Percentiles rank a stretch among this genome's conserved stretches.
Evolutionary conservation across 2,797 vertebrate species (phyloP).

Genomic region (Phoebastria nigripes): DNA sequence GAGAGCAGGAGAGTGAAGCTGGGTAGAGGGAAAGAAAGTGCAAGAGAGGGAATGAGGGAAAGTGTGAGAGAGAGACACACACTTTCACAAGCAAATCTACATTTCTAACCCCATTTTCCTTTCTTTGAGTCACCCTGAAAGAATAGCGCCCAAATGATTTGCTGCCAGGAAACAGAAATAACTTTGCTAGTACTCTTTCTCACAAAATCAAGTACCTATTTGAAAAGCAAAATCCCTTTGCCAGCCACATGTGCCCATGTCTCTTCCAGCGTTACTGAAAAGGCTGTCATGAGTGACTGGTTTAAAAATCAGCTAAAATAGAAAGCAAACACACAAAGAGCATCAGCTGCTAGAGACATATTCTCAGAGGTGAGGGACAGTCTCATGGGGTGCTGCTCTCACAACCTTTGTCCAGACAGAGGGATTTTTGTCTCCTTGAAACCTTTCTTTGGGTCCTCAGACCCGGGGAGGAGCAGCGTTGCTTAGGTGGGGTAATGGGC

Average conservation of each 20-base stretch:
- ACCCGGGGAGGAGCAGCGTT: not conserved
- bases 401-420: not conserved
- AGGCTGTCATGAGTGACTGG: not conserved
- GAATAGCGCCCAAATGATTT: not conserved
- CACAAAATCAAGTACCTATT: not conserved
- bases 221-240: not conserved
- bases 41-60: not conserved
- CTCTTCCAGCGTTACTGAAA: not conserved
- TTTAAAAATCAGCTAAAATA: slow-evolving; percentile 12
- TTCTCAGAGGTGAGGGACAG: not conserved
- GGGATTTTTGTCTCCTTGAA: not conserved
- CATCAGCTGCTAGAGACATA: not conserved
- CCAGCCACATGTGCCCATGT: not conserved
- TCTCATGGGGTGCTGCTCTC: not conserved
- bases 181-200: not conserved
- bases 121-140: not conserved
- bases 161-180: not conserved
- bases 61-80: not conserved
- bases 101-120: not conserved
- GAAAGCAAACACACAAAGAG: not conserved
- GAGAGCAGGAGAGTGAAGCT: not conserved
- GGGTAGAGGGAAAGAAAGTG: not conserved
- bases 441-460: not conserved
- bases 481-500: fast-evolving
- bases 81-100: not conserved